Evolutionary conservation across 2,888 invertebrate genomes (phyloP).

Genomic region (Phanerotoma sp.): DNA sequence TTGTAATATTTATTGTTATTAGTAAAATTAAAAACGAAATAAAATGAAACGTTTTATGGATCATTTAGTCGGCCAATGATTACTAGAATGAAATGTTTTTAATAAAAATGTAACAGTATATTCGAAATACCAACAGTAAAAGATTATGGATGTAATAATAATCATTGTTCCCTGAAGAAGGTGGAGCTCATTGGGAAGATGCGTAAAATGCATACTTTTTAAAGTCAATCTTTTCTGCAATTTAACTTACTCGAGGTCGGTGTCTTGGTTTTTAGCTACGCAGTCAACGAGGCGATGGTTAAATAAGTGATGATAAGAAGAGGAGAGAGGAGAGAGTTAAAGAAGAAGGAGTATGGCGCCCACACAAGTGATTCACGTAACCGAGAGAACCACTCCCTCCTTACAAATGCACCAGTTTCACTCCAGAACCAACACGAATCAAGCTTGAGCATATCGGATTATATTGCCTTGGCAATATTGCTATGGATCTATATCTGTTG

Average conservation of each 20-base stretch:
- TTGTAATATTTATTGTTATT: no score
- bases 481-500: no score
- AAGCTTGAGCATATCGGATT: constrained; percentile 22
- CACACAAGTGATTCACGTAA: constrained; percentile 43
- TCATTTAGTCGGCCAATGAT: no score
- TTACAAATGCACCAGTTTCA: constrained; percentile 24
- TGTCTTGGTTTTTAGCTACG: constrained; percentile 24
- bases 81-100: no score
- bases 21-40: no score
- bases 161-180: no score
- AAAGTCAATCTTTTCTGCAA: constrained; percentile 19
- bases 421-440: constrained; percentile 27
- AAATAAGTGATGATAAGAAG: constrained; percentile 20
- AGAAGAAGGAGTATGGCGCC: constrained; percentile 36
- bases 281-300: constrained; percentile 25
- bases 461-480: constrained; percentile 14
- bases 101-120: no score
- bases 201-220: constrained; percentile 11
- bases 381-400: constrained; percentile 28
- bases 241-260: constrained; percentile 24
- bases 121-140: no score
- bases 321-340: constrained; percentile 18
- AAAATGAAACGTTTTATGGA: no score
- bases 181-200: no score
- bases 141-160: no score